phyloP scores from a whole-genome alignment of 92 coral and sea anemone genomes.

The Zoanthus sociatus region DNA sequence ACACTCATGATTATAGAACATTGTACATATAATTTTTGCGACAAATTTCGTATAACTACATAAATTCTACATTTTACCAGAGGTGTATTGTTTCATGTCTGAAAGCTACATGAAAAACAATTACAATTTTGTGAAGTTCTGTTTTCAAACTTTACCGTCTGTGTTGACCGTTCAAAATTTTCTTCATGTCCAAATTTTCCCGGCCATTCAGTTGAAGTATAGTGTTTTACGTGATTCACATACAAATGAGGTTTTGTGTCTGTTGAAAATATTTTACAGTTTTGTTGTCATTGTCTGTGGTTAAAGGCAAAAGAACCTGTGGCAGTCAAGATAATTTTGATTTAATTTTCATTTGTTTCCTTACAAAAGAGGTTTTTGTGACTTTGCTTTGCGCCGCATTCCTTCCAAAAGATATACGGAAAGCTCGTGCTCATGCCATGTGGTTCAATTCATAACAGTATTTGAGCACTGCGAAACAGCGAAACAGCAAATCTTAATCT shows the following conservation, averaged over 20 bases:
- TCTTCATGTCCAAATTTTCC: too few species aligned
- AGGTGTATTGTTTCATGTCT: background rate
- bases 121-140: background rate
- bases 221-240: background rate
- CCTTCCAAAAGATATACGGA: too few species aligned
- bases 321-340: background rate
- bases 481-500: too few species aligned
- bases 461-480: too few species aligned
- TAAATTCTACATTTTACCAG: background rate
- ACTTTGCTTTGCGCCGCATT: too few species aligned
- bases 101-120: background rate
- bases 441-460: too few species aligned
- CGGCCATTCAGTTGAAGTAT: too few species aligned
- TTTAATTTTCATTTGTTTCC: background rate
- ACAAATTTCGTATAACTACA: conserved; percentile 14
- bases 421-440: too few species aligned
- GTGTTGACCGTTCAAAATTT: background rate
- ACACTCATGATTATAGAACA: conserved; percentile 10
- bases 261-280: background rate
- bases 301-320: background rate
- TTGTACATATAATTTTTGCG: conserved; percentile 37
- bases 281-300: background rate
- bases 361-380: too few species aligned
- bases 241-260: background rate
- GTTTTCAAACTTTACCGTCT: background rate